These are phyloP conservation scores for Apistogramma diplotaenia DNA, from an alignment of 2,113 vertebrate species.

Conservation along the genomic window DNA sequence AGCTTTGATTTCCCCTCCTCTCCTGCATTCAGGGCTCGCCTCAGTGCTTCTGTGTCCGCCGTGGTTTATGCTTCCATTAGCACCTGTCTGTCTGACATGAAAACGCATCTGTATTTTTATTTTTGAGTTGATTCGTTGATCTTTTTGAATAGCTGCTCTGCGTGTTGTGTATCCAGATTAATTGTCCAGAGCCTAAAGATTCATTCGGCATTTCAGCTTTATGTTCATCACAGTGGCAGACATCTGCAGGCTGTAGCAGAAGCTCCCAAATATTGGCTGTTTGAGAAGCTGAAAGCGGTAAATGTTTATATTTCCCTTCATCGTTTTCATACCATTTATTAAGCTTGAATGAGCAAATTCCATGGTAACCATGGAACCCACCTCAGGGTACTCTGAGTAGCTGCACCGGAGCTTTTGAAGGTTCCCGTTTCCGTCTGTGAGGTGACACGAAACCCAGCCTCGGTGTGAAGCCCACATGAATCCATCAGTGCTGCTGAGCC, in stretches of 20 bases:
- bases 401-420: background rate
- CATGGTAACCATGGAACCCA: background rate
- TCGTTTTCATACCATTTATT: background rate
- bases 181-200: background rate
- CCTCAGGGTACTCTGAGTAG: background rate
- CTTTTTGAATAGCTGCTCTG: no score
- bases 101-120: background rate
- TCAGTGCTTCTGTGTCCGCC: background rate
- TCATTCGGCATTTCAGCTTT: no score
- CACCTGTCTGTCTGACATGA: background rate
- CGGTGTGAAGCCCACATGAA: background rate
- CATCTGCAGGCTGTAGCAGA: background rate
- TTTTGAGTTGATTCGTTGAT: background rate
- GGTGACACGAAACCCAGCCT: background rate
- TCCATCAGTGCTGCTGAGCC: no score
- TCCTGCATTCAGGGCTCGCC: background rate
- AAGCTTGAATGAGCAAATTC: background rate
- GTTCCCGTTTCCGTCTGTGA: background rate
- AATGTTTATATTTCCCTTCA: background rate
- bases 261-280: background rate
- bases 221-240: background rate
- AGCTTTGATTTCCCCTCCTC: conserved; percentile 36
- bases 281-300: accelerated
- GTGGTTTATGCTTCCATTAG: conserved; percentile 34
- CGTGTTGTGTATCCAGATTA: background rate